Base-by-base conservation (phyloP, 2,888 invertebrate species). In the Steinernema carpocapsae region DNA sequence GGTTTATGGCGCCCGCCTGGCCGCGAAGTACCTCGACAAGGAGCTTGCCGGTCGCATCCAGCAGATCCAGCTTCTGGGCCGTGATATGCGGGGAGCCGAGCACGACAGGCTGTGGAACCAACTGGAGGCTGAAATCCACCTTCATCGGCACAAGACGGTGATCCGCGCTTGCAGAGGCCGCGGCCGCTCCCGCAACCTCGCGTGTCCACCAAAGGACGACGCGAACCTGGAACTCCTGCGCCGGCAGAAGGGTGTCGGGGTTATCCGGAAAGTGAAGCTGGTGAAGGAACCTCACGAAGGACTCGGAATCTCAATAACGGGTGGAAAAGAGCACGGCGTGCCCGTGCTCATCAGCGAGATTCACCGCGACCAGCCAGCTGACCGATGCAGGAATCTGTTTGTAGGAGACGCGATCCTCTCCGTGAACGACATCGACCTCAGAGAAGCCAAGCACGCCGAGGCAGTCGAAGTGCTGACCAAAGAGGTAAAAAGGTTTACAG, bases 11-110 rank as follows among this genome's bases (percentile, higher is more conserved):
- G 93, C 94, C 17, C 91, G 93, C 84, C 89, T 94, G 79, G 93
- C 94, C 12, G 93, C 94, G 14, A 93, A 93, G 87, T 94, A 94
- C 88, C 89, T 94, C 80, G 94, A 94, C 88, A 94, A 94, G 87
- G 85, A 84, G 51, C 76, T 88, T 42, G 86, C 87, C 4, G 86
- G 85, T 22, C 72, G 84, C 84, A 94, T 94, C 88, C 94, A 94
- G 87, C 94, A 94, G 89, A 90, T 94, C 80, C 94, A 94, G 88
- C 89, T 94, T 72, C 89, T 94, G 78, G 93, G 92, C 14, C 90
- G 93, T 42, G 93, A 93, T 87, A 92, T 93, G 92, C 91, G 92
- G 52, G 92, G 93, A 0, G 92, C 92, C 79, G 91, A 93, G 51
- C 91, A 93, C 83, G 93, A 93, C 87, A 92, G 93, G 70, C 89